These are phyloP conservation scores for Paradoxurus hermaphroditus DNA, from an alignment of 2,113 vertebrate species.

Conservation along the genomic window DNA sequence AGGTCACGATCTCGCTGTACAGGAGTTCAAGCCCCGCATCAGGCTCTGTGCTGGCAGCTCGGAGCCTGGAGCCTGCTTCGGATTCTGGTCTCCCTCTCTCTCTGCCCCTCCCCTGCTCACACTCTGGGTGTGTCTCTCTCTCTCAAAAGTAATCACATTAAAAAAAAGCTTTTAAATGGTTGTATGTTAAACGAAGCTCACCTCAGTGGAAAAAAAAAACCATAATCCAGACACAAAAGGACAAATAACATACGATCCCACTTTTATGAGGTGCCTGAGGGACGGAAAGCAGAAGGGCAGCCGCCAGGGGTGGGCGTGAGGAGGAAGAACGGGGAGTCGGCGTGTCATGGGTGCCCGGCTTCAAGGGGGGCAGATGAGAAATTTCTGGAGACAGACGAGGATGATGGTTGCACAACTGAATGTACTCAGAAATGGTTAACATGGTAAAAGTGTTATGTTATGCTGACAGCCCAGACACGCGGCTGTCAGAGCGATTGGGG, in stretches of 20 bases:
- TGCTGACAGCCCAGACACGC: background rate
- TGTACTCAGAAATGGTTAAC: background rate
- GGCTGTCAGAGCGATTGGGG: background rate
- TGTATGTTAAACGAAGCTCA: background rate
- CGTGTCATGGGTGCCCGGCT: background rate
- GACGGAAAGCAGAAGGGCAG: background rate
- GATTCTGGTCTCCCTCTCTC: no score
- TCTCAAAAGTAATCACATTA: no score
- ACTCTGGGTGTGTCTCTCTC: no score
- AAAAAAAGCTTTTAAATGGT: background rate
- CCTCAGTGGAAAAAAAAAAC: background rate
- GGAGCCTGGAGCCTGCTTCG: no score
- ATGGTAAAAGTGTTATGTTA: background rate
- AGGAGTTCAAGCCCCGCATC: no score
- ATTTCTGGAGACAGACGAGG: background rate
- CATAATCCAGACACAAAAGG: background rate
- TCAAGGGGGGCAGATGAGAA: background rate
- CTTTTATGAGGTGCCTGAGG: background rate
- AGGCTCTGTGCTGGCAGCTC: no score
- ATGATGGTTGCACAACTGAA: fast-evolving
- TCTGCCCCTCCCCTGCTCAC: no score
- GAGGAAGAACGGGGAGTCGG: background rate
- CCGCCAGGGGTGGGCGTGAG: background rate
- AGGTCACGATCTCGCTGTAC: no score
- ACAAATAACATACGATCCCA: background rate